Evolutionary conservation across 2,797 vertebrate species (phyloP).

Genomic region (Sciurus carolinensis): DNA sequence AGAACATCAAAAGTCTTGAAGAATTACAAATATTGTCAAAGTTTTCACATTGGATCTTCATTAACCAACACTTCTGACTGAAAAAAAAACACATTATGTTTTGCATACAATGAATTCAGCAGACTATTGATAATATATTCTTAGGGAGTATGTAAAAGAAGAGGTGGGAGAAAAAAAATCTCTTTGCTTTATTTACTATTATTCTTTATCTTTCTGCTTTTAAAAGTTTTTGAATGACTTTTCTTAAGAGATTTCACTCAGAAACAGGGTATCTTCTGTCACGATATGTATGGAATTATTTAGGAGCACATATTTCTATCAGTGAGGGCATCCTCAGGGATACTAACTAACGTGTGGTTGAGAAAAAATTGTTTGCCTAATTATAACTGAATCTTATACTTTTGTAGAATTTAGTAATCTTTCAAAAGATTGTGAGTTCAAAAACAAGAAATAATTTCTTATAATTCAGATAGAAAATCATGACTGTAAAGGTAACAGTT

Average conservation of each 20-base stretch:
- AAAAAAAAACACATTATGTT: background rate
- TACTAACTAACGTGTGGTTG: background rate
- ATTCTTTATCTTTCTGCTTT: background rate
- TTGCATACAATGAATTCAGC: background rate
- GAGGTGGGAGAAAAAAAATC: background rate
- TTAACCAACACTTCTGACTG: background rate
- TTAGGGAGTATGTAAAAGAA: background rate
- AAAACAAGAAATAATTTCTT: background rate
- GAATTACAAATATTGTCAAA: background rate
- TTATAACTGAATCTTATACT: background rate
- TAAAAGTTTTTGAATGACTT: background rate
- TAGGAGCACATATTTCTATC: background rate
- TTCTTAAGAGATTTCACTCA: background rate
- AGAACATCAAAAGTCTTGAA: background rate
- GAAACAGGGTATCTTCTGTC: background rate
- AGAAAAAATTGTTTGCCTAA: conserved; percentile 29
- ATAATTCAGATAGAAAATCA: background rate
- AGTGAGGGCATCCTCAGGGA: background rate
- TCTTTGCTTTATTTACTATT: background rate
- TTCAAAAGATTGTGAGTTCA: background rate
- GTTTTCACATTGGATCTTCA: background rate
- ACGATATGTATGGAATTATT: background rate
- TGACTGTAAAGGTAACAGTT: background rate
- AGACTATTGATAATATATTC: background rate
- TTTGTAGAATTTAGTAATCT: background rate